Conservation (phyloP, 1,140 invertebrate genomes). For the Bombus sylvicola region DNA sequence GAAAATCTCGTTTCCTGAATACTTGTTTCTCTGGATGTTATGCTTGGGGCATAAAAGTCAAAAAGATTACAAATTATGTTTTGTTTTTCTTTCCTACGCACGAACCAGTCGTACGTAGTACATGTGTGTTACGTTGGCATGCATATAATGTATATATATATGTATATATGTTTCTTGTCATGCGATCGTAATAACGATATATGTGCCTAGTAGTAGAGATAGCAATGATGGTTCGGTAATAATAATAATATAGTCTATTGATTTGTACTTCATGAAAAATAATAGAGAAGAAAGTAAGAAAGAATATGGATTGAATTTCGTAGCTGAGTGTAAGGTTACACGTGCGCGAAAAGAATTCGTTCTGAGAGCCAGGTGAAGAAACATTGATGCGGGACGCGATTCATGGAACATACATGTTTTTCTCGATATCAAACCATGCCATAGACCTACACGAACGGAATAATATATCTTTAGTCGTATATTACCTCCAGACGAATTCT, state of each 20-base stretch:
- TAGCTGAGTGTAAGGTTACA: neutral
- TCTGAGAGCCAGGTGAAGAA: neutral
- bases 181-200: slow-evolving; percentile 3
- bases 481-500: neutral
- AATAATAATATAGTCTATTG: slow-evolving; percentile 11
- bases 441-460: neutral
- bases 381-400: neutral
- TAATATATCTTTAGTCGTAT: neutral
- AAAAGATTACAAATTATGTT: neutral
- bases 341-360: slow-evolving; percentile 10
- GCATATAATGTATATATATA: neutral
- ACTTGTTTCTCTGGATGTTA: neutral
- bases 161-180: neutral
- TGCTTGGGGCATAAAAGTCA: neutral
- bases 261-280: slow-evolving; percentile 21
- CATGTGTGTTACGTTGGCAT: neutral
- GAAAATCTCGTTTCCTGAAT: slow-evolving; percentile 44
- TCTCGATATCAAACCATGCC: neutral
- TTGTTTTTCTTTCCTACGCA: neutral
- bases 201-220: neutral
- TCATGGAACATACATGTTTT: too few relatives aligned
- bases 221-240: neutral
- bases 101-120: slow-evolving; percentile 20
- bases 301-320: neutral
- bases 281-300: slow-evolving; percentile 25